These are phyloP conservation scores for Volucella bombylans DNA, from an alignment of 2,888 invertebrate species.

Conservation along the genomic window DNA sequence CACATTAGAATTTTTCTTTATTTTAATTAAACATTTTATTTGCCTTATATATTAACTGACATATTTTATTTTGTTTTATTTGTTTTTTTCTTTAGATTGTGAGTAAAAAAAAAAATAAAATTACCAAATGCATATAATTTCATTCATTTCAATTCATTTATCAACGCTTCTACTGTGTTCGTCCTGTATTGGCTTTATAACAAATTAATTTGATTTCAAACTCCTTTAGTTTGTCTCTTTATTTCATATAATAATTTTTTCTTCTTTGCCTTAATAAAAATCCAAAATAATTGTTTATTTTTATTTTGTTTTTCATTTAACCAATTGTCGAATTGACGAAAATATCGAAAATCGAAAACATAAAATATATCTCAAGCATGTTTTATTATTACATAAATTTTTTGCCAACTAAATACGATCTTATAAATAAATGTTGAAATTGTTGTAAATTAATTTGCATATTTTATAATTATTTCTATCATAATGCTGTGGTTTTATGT, in stretches of 20 bases:
- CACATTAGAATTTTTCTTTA: conserved; percentile 62
- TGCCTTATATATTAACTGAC: conserved; percentile 34
- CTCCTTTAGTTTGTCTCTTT: conserved; percentile 10
- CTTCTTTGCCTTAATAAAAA: conserved; percentile 23
- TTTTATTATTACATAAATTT: conserved; percentile 61
- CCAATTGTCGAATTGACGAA: conserved; percentile 45
- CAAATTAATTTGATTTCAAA: conserved; percentile 29
- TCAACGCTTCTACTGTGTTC: conserved; percentile 59
- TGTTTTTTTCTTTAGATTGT: conserved; percentile 11
- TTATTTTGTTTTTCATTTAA: not conserved
- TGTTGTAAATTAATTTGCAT: conserved; percentile 74
- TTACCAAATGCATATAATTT: not conserved
- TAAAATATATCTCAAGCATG: conserved; percentile 70
- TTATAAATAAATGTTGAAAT: conserved; percentile 72
- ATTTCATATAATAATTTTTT: not conserved
- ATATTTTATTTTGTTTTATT: not conserved
- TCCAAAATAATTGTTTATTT: conserved; percentile 52
- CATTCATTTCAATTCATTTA: conserved; percentile 36
- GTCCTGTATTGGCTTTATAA: conserved; percentile 71
- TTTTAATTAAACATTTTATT: conserved; percentile 17
- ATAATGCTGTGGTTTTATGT: conserved; percentile 65
- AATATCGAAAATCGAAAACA: conserved; percentile 9
- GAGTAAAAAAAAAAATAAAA: conserved; percentile 27
- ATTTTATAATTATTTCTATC: conserved; percentile 60
- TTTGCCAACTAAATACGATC: conserved; percentile 69